phyloP scores from a whole-genome alignment of 2,888 invertebrate genomes.

The Bombyx huttoni region DNA sequence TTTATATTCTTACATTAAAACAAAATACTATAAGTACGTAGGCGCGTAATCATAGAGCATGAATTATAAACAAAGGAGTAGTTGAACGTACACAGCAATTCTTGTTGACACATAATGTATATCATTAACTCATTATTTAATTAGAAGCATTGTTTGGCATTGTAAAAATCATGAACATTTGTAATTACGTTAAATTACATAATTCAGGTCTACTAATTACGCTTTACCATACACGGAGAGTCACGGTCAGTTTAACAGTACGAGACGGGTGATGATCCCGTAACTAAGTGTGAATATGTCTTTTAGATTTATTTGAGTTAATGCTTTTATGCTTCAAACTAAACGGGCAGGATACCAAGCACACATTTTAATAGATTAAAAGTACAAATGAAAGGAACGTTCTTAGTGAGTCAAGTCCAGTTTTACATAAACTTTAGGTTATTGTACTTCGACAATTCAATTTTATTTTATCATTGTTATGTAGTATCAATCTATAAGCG shows the following conservation, averaged over 20 bases:
- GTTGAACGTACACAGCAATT: constrained; percentile 1
- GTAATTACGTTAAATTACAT: background rate
- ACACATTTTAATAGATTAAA: no score
- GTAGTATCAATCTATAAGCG: constrained; percentile 1
- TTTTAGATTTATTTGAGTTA: no score
- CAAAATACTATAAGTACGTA: background rate
- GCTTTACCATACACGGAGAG: background rate
- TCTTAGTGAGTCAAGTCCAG: no score
- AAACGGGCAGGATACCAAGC: no score
- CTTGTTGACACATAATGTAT: constrained; percentile 1
- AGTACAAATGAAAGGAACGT: no score
- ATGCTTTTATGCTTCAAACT: no score
- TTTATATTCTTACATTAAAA: background rate
- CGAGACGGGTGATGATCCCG: background rate
- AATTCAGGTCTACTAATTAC: background rate
- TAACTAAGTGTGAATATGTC: background rate
- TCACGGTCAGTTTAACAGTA: background rate
- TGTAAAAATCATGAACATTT: background rate
- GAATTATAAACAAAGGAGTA: background rate
- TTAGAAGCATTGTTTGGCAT: background rate
- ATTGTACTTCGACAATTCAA: background rate
- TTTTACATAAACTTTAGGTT: no score
- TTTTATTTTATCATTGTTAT: constrained; percentile 1
- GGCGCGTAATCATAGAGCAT: background rate
- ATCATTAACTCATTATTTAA: constrained; percentile 4